These are phyloP conservation scores for Siderastrea radians DNA, from an alignment of 92 coral and sea anemone species.

Conservation along the genomic window DNA sequence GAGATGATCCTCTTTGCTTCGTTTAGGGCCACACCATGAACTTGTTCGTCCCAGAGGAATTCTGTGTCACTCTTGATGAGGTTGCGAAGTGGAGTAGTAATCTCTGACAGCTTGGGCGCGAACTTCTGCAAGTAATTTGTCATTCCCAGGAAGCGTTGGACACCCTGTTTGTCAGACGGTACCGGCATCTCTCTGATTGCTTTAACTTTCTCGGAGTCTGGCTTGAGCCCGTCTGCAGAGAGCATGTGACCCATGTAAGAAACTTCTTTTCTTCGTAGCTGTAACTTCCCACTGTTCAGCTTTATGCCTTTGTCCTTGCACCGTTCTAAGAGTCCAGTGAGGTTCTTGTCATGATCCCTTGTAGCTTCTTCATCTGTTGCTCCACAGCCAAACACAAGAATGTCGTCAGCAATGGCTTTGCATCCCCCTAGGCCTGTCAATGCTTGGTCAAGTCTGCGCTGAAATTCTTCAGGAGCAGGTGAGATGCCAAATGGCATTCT, in stretches of 20 bases:
- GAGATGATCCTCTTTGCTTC: no score
- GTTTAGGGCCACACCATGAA: no score
- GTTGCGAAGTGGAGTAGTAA: neutral
- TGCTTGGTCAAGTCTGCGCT: conserved; percentile 67
- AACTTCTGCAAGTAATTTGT: no score
- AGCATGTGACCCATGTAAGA: conserved; percentile 61
- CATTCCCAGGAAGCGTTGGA: neutral
- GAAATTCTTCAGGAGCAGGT: conserved; percentile 80
- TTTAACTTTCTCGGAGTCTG: conserved; percentile 50
- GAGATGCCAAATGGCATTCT: conserved; percentile 79
- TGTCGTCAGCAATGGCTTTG: conserved; percentile 78
- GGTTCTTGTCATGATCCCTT: conserved; percentile 60
- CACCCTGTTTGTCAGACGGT: no score
- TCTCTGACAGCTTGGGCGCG: no score
- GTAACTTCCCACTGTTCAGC: conserved; percentile 61
- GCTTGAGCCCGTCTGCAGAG: conserved; percentile 43
- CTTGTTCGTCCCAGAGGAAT: no score
- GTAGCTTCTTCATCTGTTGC: conserved; percentile 50
- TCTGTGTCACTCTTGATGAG: no score
- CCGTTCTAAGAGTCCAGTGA: conserved; percentile 31
- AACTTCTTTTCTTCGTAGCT: conserved; percentile 50
- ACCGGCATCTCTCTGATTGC: neutral
- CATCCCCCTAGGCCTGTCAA: conserved; percentile 68
- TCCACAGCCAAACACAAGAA: conserved; percentile 74
- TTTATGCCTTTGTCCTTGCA: conserved; percentile 31